phyloP scores from a whole-genome alignment of 23 tunicate species.

The Phallusia fumigata region DNA sequence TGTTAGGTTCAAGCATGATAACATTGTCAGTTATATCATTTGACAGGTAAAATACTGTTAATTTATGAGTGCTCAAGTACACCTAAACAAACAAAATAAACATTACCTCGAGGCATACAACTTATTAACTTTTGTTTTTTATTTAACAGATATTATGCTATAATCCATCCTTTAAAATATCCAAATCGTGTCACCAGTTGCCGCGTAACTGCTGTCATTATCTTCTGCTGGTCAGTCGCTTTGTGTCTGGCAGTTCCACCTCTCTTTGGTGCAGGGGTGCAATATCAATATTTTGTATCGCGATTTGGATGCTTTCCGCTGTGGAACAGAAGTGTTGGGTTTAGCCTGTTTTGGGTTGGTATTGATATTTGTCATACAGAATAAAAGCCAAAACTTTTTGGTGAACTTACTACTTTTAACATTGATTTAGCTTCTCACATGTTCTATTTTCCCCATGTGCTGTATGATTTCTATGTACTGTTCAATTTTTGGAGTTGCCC shows the following conservation, averaged over 20 bases:
- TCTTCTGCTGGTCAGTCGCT: slow-evolving; percentile 42
- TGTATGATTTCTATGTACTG: not conserved
- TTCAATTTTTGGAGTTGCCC: not conserved
- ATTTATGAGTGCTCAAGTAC: too few species aligned
- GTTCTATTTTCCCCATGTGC: not conserved
- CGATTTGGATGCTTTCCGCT: slow-evolving; percentile 47
- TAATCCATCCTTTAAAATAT: slow-evolving; percentile 60
- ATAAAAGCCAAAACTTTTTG: not conserved
- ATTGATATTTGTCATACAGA: not conserved
- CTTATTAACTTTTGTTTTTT: too few species aligned
- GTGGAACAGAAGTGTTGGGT: slow-evolving; percentile 31
- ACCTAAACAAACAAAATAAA: too few species aligned
- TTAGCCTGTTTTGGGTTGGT: slow-evolving; percentile 56
- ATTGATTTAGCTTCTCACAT: not conserved
- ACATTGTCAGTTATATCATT: slow-evolving; percentile 45
- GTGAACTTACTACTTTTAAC: not conserved
- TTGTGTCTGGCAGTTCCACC: slow-evolving; percentile 47
- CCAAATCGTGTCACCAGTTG: slow-evolving; percentile 39
- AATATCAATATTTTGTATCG: slow-evolving; percentile 23
- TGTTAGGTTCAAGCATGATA: slow-evolving; percentile 50
- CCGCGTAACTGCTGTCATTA: slow-evolving; percentile 30
- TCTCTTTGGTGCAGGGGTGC: slow-evolving; percentile 55
- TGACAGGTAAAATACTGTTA: too few species aligned
- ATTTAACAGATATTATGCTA: slow-evolving; percentile 31
- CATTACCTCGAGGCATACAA: too few species aligned